Percentiles rank a stretch among this genome's conserved stretches.
These are phyloP conservation scores for Stichodactyla mertensii DNA, from an alignment of 64 coral and sea anemone genomes.

Conservation along the genomic window DNA sequence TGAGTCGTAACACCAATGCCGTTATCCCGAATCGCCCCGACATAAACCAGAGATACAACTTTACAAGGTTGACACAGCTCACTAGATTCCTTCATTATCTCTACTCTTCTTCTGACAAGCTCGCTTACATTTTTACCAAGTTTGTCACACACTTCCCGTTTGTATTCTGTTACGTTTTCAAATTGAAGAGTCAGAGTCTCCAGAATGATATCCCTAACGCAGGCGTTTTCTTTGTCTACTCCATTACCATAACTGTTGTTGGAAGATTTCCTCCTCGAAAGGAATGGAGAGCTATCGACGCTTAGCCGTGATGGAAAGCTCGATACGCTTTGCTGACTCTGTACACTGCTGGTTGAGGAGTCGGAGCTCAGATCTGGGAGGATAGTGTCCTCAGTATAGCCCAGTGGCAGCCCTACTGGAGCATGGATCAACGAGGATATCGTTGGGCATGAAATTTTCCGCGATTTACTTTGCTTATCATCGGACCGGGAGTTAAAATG, in stretches of 20 bases:
- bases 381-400: constrained; percentile 24
- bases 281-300: constrained; percentile 53
- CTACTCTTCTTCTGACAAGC: constrained; percentile 73
- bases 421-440: constrained; percentile 20
- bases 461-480: constrained; percentile 58
- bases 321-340: not conserved
- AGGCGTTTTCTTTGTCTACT: constrained; percentile 57
- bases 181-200: constrained; percentile 81
- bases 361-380: constrained; percentile 41
- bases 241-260: constrained; percentile 9
- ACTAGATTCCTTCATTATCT: constrained; percentile 74
- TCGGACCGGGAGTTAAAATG: constrained; percentile 65
- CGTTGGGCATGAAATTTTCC: constrained; percentile 39
- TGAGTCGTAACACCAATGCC: constrained; percentile 78
- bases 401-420: constrained; percentile 26
- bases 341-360: constrained; percentile 44
- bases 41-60: constrained; percentile 81
- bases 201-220: constrained; percentile 72
- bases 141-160: constrained; percentile 74
- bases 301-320: constrained; percentile 1
- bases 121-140: constrained; percentile 85
- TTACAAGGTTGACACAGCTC: constrained; percentile 48
- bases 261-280: constrained; percentile 45
- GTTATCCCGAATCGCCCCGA: constrained; percentile 59
- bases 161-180: constrained; percentile 73